Percentiles rank a stretch among this genome's conserved stretches.
Conservation (phyloP, 2,888 invertebrate species). For the Herminia tarsipennalis region DNA sequence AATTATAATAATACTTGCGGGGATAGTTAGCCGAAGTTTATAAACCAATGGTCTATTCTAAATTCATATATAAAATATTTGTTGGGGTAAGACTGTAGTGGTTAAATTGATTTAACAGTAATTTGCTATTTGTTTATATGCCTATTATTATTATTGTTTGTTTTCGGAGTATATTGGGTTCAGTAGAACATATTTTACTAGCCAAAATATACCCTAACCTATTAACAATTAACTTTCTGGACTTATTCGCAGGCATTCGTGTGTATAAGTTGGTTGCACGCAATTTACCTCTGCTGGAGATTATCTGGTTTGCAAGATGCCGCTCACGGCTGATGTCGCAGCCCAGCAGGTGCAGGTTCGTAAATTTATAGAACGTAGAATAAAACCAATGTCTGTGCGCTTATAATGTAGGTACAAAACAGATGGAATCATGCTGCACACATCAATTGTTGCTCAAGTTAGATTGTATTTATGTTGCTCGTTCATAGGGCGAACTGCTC, state of each 20-base stretch:
- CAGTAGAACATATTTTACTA: too few relatives aligned
- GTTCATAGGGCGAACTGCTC: too few relatives aligned
- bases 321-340: conserved; percentile 91
- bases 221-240: too few relatives aligned
- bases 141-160: not conserved
- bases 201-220: too few relatives aligned
- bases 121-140: not conserved
- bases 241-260: conserved; percentile 66
- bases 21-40: not conserved
- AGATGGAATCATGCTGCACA: too few relatives aligned
- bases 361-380: too few relatives aligned
- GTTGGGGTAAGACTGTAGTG: conserved; percentile 43
- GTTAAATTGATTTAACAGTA: not conserved
- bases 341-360: conserved; percentile 88
- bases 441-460: too few relatives aligned
- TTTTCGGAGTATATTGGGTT: too few relatives aligned
- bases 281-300: conserved; percentile 77
- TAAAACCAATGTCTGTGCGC: too few relatives aligned
- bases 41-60: conserved; percentile 32
- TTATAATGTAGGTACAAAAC: too few relatives aligned
- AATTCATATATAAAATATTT: conserved; percentile 32
- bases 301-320: conserved; percentile 87
- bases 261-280: conserved; percentile 80
- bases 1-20: too few relatives aligned
- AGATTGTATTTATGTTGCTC: too few relatives aligned